Percentiles rank a stretch among this genome's conserved stretches.
phyloP scores from a whole-genome alignment of 2,888 invertebrate species.

The Blastobasis lacticolella region DNA sequence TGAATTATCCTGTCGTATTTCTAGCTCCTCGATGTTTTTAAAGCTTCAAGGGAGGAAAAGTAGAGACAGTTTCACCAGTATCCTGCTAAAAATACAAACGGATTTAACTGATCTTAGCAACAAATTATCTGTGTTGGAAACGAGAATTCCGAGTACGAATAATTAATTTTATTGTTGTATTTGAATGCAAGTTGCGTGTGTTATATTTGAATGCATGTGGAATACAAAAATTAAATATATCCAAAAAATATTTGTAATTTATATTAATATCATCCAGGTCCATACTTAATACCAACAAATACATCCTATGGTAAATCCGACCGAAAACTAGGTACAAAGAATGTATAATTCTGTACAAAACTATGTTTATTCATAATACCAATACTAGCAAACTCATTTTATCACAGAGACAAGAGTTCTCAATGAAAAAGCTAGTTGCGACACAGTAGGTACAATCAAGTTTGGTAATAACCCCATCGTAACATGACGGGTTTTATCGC shows the following conservation, averaged over 20 bases:
- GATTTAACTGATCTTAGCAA: slow-evolving; percentile 45
- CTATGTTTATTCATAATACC: too few relatives aligned
- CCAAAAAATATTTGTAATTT: background rate
- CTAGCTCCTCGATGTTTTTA: slow-evolving; percentile 43
- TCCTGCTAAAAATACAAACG: slow-evolving; percentile 55
- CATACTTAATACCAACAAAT: background rate
- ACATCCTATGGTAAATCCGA: background rate
- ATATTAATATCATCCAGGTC: background rate
- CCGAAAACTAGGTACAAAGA: too few relatives aligned
- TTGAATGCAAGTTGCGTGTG: background rate
- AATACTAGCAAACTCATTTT: too few relatives aligned
- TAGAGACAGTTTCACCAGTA: slow-evolving; percentile 47
- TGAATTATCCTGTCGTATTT: slow-evolving; percentile 41
- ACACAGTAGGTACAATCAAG: too few relatives aligned
- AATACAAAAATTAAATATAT: background rate
- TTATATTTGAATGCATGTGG: background rate
- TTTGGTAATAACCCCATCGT: too few relatives aligned
- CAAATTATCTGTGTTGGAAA: slow-evolving; percentile 52
- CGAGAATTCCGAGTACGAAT: slow-evolving; percentile 27
- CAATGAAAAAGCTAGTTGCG: too few relatives aligned
- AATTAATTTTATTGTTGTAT: background rate
- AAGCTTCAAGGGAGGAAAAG: slow-evolving; percentile 43
- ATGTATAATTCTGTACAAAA: too few relatives aligned
- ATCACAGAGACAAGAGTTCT: too few relatives aligned
- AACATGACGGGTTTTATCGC: too few relatives aligned